phyloP scores from a whole-genome alignment of 2,888 invertebrate species.

The Cerastis rubricosa region DNA sequence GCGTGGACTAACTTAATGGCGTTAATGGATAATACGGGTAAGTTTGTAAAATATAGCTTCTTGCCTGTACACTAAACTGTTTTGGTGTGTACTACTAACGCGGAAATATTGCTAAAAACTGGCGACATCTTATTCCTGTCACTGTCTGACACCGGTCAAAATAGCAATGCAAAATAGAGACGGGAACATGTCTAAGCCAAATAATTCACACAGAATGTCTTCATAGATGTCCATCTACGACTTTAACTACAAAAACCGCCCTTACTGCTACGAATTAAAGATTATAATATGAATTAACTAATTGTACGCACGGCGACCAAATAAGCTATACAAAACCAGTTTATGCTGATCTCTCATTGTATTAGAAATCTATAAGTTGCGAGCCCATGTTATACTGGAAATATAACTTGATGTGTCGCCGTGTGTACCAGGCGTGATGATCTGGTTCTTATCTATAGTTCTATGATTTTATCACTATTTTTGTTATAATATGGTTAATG shows the following conservation, averaged over 20 bases:
- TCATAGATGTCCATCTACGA: not conserved
- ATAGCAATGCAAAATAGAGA: not conserved
- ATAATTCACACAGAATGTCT: not conserved
- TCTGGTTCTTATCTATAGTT: not conserved
- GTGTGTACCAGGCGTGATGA: not conserved
- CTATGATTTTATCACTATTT: not conserved
- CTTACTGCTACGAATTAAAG: not conserved
- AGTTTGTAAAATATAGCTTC: conserved; percentile 1
- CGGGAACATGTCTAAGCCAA: not conserved
- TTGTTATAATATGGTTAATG: not conserved
- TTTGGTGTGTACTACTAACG: not conserved
- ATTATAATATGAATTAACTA: not conserved
- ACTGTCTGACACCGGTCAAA: not conserved
- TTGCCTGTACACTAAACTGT: conserved; percentile 1
- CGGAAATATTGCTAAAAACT: not conserved
- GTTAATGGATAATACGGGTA: conserved; percentile 94
- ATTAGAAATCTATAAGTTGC: too few species aligned
- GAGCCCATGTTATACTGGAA: too few species aligned
- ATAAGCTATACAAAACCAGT: too few species aligned
- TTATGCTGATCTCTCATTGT: too few species aligned
- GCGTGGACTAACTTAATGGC: conserved; percentile 98
- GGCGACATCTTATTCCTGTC: not conserved
- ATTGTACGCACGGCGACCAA: not conserved
- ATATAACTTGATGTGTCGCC: too few species aligned
- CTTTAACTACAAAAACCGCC: not conserved